These are phyloP conservation scores for Gasterosteus aculeatus DNA, from an alignment of 2,113 vertebrate species.

Conservation along the genomic window DNA sequence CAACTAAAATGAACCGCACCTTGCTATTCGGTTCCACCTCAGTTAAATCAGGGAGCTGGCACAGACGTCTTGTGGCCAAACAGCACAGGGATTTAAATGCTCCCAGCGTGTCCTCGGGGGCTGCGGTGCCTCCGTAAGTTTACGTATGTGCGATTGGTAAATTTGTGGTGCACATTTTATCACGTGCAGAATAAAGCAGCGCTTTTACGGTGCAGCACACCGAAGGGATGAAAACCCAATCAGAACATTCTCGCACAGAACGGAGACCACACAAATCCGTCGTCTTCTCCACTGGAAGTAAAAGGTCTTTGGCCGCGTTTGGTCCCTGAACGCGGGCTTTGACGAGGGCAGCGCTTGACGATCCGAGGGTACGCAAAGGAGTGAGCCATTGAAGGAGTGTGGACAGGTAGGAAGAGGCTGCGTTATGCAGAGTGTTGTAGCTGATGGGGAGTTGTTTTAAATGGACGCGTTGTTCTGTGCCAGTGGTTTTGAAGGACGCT, in stretches of 20 bases:
- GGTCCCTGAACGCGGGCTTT: too few relatives aligned
- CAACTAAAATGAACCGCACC: slow-evolving; percentile 21
- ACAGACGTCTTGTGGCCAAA: slow-evolving; percentile 11
- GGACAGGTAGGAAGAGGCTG: too few relatives aligned
- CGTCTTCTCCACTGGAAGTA: not conserved
- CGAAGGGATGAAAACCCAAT: not conserved
- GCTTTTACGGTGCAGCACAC: not conserved
- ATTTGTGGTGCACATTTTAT: not conserved
- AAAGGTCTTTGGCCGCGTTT: not conserved
- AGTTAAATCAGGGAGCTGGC: slow-evolving; percentile 39
- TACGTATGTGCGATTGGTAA: not conserved
- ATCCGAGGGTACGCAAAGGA: too few relatives aligned
- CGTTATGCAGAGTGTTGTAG: too few relatives aligned
- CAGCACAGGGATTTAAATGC: slow-evolving; percentile 45
- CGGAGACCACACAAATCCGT: not conserved
- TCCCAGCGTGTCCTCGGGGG: slow-evolving; percentile 17
- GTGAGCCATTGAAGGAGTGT: too few relatives aligned
- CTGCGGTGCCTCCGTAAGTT: not conserved
- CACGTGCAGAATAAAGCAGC: not conserved
- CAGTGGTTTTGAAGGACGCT: too few relatives aligned
- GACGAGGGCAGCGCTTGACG: too few relatives aligned
- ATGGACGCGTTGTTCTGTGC: too few relatives aligned
- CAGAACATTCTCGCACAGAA: not conserved
- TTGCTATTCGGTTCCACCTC: slow-evolving; percentile 13
- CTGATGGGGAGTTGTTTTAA: too few relatives aligned